Conservation (phyloP, 2,797 vertebrate species). For the Thalassophryne amazonica region DNA sequence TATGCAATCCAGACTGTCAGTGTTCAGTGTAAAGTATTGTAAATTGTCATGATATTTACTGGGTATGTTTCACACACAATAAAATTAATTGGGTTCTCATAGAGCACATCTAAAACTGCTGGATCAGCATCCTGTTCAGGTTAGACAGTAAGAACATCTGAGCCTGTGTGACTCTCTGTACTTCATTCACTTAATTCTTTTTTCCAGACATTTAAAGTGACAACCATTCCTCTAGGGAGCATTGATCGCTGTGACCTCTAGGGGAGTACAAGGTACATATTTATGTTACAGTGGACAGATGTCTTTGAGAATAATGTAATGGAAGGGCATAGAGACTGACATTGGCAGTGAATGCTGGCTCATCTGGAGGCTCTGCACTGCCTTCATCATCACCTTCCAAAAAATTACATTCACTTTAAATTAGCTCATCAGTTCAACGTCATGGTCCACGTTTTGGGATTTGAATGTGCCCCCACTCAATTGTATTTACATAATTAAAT, state of each 20-base stretch:
- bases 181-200: conserved; percentile 56
- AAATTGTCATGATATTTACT: too few species aligned
- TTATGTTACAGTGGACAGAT: conserved; percentile 65
- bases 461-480: conserved; percentile 44
- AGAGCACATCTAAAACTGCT: conserved; percentile 22
- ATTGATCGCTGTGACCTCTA: conserved; percentile 72
- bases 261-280: conserved; percentile 58
- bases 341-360: conserved; percentile 24
- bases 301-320: conserved; percentile 57
- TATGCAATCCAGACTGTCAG: too few species aligned
- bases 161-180: conserved; percentile 32
- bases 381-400: conserved; percentile 45
- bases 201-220: conserved; percentile 59
- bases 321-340: conserved; percentile 33
- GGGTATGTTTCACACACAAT: too few species aligned
- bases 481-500: conserved; percentile 67
- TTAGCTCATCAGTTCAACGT: conserved; percentile 58
- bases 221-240: conserved; percentile 48
- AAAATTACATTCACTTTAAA: conserved; percentile 42
- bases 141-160: conserved; percentile 31
- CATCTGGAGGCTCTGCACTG: conserved; percentile 15
- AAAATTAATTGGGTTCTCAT: not conserved
- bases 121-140: conserved; percentile 32
- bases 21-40: too few species aligned
- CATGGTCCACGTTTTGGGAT: conserved; percentile 16